Percentiles rank a stretch among this genome's conserved stretches.
phyloP scores from a whole-genome alignment of 2,888 invertebrate species.

The Plagodis pulveraria region DNA sequence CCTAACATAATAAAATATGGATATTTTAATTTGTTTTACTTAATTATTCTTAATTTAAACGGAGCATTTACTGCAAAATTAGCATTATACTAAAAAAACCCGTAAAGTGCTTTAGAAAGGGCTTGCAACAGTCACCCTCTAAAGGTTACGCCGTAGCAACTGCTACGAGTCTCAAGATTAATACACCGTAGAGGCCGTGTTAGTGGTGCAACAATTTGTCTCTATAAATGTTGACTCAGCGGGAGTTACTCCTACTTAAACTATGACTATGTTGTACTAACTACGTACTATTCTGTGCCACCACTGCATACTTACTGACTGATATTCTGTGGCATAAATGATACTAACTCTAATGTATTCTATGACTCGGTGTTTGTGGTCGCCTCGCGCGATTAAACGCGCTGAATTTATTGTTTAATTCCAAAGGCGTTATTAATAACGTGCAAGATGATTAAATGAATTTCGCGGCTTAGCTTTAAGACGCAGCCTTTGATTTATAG shows the following conservation, averaged over 20 bases:
- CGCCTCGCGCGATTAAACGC: conserved; percentile 79
- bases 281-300: conserved; percentile 4
- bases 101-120: conserved; percentile 40
- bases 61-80: too few species aligned
- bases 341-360: conserved; percentile 43
- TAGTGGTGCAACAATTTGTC: conserved; percentile 83
- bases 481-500: conserved; percentile 76
- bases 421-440: conserved; percentile 83
- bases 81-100: background rate
- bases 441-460: conserved; percentile 80
- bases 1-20: too few species aligned
- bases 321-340: conserved; percentile 2
- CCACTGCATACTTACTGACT: conserved; percentile 4
- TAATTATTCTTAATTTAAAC: too few species aligned
- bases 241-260: conserved; percentile 40
- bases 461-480: conserved; percentile 74
- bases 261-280: conserved; percentile 6
- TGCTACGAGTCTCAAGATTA: conserved; percentile 75
- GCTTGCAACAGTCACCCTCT: conserved; percentile 49
- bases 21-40: too few species aligned
- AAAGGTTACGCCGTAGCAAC: conserved; percentile 40
- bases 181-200: conserved; percentile 77
- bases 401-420: conserved; percentile 84
- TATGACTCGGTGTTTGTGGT: conserved; percentile 59
- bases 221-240: conserved; percentile 85